phyloP scores from a whole-genome alignment of 1,140 invertebrate genomes.

The Gryllus bimaculatus region DNA sequence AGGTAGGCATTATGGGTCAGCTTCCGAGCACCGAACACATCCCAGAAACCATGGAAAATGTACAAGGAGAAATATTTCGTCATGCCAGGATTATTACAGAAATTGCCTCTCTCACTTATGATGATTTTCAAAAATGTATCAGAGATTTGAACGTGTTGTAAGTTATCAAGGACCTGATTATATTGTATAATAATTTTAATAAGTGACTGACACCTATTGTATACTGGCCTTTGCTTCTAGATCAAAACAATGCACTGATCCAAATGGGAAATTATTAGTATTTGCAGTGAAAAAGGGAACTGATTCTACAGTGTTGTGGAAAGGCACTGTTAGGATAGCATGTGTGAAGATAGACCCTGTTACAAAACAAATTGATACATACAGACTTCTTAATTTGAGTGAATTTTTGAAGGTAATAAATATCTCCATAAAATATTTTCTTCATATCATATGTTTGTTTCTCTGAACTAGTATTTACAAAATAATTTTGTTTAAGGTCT shows the following conservation, averaged over 20 bases:
- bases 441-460: background rate
- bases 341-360: constrained; percentile 49
- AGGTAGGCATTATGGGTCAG: constrained; percentile 12
- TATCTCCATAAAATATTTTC: constrained; percentile 9
- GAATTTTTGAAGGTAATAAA: constrained; percentile 44
- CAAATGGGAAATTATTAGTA: constrained; percentile 49
- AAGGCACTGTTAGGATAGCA: constrained; percentile 52
- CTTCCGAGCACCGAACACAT: constrained; percentile 6
- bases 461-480: background rate
- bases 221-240: constrained; percentile 30
- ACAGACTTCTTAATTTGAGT: constrained; percentile 46
- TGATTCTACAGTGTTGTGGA: constrained; percentile 56
- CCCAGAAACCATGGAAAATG: constrained; percentile 16
- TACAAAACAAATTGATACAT: constrained; percentile 41
- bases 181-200: background rate
- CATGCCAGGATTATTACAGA: constrained; percentile 33
- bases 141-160: constrained; percentile 42
- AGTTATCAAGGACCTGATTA: constrained; percentile 22
- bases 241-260: constrained; percentile 46
- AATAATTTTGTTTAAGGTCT: constrained; percentile 32
- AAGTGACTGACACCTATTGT: background rate
- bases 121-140: constrained; percentile 40
- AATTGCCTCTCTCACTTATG: constrained; percentile 39
- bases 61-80: constrained; percentile 20
- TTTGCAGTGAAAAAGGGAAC: constrained; percentile 55